A percentile compares a stretch with the other conserved stretches of the same genome.
phyloP scores from a whole-genome alignment of 2,888 invertebrate genomes.

The Auanema sp. region DNA sequence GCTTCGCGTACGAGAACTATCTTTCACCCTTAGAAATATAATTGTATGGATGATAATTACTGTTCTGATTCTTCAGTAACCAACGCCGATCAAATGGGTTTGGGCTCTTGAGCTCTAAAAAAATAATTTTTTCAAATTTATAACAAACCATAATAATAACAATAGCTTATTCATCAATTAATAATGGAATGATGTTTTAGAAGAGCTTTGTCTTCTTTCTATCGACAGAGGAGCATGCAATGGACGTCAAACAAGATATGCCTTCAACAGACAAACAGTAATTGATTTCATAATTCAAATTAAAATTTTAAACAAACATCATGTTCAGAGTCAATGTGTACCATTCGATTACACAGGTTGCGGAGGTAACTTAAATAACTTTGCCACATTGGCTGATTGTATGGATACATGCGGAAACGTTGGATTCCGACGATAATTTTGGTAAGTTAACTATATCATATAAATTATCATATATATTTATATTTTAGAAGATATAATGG shows the following conservation, averaged over 20 bases:
- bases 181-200: conserved; percentile 35
- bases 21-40: too few relatives aligned
- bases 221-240: conserved; percentile 62
- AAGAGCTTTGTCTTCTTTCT: conserved; percentile 59
- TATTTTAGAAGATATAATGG: too few relatives aligned
- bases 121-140: too few relatives aligned
- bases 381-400: conserved; percentile 58
- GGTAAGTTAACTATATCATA: conserved; percentile 4
- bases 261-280: conserved; percentile 60
- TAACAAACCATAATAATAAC: too few relatives aligned
- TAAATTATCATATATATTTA: too few relatives aligned
- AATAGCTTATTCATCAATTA: too few relatives aligned
- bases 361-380: conserved; percentile 63
- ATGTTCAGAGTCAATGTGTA: conserved; percentile 56
- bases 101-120: too few relatives aligned
- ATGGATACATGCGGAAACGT: conserved; percentile 57
- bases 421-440: conserved; percentile 45
- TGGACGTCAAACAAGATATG: conserved; percentile 60
- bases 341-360: conserved; percentile 63
- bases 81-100: too few relatives aligned
- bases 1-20: too few relatives aligned
- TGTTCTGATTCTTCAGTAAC: too few relatives aligned
- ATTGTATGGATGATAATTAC: too few relatives aligned
- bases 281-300: conserved; percentile 1
- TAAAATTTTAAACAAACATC: conserved; percentile 3